Conservation (phyloP, 2,797 vertebrate genomes). For the Lates japonicus region DNA sequence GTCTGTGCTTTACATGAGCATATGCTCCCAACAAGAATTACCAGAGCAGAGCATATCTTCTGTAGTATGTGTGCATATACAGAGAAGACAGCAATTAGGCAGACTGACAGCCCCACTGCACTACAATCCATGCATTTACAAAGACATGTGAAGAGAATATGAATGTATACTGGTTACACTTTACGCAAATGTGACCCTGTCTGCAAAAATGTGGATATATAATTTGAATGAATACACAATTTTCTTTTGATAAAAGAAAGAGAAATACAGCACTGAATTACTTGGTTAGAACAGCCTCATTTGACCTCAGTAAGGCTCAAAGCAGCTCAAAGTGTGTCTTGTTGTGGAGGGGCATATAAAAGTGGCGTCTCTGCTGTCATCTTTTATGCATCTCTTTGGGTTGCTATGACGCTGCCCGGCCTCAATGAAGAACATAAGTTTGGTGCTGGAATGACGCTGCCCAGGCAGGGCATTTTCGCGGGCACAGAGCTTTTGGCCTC, state of each 20-base stretch:
- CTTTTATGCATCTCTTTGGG: slow-evolving; percentile 62
- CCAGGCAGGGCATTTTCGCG: slow-evolving; percentile 66
- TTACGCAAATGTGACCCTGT: slow-evolving; percentile 54
- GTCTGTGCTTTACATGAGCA: slow-evolving; percentile 64
- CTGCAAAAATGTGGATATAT: slow-evolving; percentile 33
- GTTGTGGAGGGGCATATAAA: slow-evolving; percentile 51
- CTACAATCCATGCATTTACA: slow-evolving; percentile 64
- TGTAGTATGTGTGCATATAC: slow-evolving; percentile 65
- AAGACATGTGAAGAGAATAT: slow-evolving; percentile 61
- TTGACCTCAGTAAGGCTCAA: slow-evolving; percentile 60
- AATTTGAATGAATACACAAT: slow-evolving; percentile 43
- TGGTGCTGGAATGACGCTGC: slow-evolving; percentile 55
- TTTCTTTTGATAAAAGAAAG: slow-evolving; percentile 34
- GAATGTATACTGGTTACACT: slow-evolving; percentile 58
- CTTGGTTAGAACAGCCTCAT: slow-evolving; percentile 35
- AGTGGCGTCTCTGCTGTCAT: slow-evolving; percentile 57
- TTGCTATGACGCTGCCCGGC: slow-evolving; percentile 64
- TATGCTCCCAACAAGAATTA: slow-evolving; percentile 71
- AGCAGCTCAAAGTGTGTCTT: slow-evolving; percentile 43
- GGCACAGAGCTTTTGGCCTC: slow-evolving; percentile 73
- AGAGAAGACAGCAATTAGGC: slow-evolving; percentile 75
- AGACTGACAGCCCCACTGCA: slow-evolving; percentile 65
- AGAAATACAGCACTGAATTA: slow-evolving; percentile 8
- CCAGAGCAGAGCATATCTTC: slow-evolving; percentile 66
- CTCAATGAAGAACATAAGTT: slow-evolving; percentile 63